Percentiles rank a stretch among this genome's conserved stretches.
Evolutionary conservation across 92 coral and sea anemone species (phyloP).

Genomic region (Blastomussa wellsi): DNA sequence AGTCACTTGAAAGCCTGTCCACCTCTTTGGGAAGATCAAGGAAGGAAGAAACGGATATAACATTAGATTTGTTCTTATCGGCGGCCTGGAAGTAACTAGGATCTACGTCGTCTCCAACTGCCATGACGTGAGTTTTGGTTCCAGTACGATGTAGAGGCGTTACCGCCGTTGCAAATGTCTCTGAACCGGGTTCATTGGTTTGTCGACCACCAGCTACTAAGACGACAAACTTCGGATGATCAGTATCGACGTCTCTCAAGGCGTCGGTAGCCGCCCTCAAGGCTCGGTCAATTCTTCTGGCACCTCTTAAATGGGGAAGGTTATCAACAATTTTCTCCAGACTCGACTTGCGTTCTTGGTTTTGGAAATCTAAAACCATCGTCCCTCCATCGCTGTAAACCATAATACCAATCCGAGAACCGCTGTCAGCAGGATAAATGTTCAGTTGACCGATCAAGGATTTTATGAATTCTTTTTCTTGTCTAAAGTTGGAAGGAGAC

Average conservation of each 20-base stretch:
- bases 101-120: conserved; percentile 54
- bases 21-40: conserved; percentile 15
- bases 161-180: conserved; percentile 40
- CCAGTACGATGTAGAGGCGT: conserved; percentile 65
- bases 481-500: conserved; percentile 47
- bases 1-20: neutral
- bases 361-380: conserved; percentile 51
- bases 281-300: conserved; percentile 73
- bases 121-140: conserved; percentile 64
- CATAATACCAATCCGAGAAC: conserved; percentile 62
- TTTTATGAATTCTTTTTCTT: conserved; percentile 72
- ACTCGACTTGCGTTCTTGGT: conserved; percentile 45
- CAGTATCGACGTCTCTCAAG: conserved; percentile 50
- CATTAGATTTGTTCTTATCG: conserved; percentile 1
- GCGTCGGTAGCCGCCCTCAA: conserved; percentile 49
- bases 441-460: conserved; percentile 52
- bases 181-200: conserved; percentile 25
- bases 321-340: conserved; percentile 63
- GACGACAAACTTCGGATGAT: conserved; percentile 67
- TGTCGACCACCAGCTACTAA: conserved; percentile 79
- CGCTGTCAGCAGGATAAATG: conserved; percentile 51
- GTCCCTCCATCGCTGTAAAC: conserved; percentile 65
- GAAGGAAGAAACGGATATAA: conserved; percentile 26
- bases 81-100: conserved; percentile 14
- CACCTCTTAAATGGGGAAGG: conserved; percentile 46